These are phyloP conservation scores for Lepidurus couesii DNA, from an alignment of 1,140 invertebrate species.

Conservation along the genomic window DNA sequence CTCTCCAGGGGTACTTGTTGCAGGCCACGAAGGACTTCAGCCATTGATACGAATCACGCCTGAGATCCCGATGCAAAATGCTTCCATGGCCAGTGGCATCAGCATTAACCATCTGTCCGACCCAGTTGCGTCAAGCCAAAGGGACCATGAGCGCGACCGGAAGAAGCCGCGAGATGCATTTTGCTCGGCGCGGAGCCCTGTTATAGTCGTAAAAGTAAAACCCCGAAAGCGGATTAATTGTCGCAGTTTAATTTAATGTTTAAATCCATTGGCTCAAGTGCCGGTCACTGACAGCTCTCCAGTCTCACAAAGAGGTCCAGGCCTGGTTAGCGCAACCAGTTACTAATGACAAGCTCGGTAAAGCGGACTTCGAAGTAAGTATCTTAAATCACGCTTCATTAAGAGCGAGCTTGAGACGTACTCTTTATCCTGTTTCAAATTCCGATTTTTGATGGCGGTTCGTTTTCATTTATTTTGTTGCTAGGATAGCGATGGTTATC, in stretches of 20 bases:
- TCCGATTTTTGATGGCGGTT: too few species aligned
- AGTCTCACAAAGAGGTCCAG: not conserved
- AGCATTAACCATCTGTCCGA: not conserved
- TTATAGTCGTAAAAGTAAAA: not conserved
- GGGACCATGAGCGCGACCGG: not conserved
- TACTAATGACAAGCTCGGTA: not conserved
- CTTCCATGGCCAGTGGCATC: not conserved
- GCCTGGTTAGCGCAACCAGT: not conserved
- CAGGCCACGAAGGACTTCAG: not conserved
- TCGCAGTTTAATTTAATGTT: not conserved
- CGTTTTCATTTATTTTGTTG: not conserved
- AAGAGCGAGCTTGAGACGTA: too few species aligned
- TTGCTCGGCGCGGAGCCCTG: not conserved
- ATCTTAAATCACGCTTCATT: not conserved
- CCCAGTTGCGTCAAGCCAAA: not conserved
- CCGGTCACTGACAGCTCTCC: not conserved
- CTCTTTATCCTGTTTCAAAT: too few species aligned
- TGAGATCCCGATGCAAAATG: not conserved
- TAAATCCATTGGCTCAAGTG: not conserved
- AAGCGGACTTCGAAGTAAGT: not conserved
- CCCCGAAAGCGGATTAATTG: not conserved
- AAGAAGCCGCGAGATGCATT: not conserved
- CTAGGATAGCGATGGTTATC: conserved; percentile 8
- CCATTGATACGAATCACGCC: not conserved
- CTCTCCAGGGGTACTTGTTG: not conserved